Conservation (phyloP, 1,140 invertebrate genomes). For the Araneus ventricosus region DNA sequence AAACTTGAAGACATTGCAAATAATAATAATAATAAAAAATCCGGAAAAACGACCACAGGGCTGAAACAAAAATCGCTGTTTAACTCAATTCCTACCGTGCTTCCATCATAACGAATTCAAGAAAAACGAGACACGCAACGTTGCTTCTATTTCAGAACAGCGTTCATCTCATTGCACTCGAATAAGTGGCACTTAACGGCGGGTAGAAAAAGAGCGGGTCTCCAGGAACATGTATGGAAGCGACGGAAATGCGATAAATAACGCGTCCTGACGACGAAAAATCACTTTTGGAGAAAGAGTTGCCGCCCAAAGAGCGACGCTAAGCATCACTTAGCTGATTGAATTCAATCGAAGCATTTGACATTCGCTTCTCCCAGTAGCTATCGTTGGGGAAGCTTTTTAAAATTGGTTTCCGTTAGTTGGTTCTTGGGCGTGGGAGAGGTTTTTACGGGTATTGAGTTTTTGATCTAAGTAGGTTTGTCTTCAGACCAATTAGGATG, state of each 20-base stretch:
- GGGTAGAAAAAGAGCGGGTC: neutral
- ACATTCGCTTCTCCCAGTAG: neutral
- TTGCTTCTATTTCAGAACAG: neutral
- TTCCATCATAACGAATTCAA: neutral
- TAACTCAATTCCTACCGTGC: neutral
- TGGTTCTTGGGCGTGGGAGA: too few species aligned
- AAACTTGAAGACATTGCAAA: too few species aligned
- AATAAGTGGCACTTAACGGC: neutral
- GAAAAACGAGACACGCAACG: neutral
- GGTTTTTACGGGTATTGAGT: too few species aligned
- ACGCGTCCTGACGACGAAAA: neutral
- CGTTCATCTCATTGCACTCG: neutral
- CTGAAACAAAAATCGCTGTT: neutral
- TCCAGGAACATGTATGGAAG: neutral
- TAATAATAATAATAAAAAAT: too few species aligned
- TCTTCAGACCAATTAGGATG: too few species aligned
- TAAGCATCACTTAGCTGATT: slow-evolving; percentile 47
- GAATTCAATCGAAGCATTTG: slow-evolving; percentile 44
- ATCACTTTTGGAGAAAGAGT: neutral
- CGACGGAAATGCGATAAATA: neutral
- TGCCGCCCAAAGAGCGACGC: neutral
- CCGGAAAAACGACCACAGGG: too few species aligned
- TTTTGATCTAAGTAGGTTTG: too few species aligned
- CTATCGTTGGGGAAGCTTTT: neutral
- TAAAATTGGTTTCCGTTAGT: too few species aligned